phyloP scores from a whole-genome alignment of 1,140 invertebrate species.

The Mizuhopecten yessoensis region DNA sequence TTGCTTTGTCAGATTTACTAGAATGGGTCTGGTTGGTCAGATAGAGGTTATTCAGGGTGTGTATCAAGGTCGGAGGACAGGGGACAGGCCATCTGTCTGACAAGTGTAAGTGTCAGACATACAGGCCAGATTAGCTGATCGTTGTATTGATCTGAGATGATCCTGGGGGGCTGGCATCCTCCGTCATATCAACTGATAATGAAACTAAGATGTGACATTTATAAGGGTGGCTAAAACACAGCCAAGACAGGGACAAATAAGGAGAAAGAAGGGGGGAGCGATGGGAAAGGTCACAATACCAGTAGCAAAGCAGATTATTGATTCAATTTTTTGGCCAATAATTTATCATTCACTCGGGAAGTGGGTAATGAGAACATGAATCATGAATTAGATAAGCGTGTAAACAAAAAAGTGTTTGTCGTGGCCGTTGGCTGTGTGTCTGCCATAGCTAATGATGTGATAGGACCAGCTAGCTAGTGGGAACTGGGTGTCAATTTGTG shows the following conservation, averaged over 20 bases:
- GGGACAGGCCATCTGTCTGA: not conserved
- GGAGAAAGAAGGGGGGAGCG: not conserved
- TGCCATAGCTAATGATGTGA: not conserved
- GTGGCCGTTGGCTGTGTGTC: not conserved
- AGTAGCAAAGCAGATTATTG: not conserved
- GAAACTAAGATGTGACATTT: not conserved
- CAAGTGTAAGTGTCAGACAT: slow-evolving; percentile 17
- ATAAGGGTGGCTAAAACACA: not conserved
- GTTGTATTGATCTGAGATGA: not conserved
- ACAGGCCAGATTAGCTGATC: not conserved
- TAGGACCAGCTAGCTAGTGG: not conserved
- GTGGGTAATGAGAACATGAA: slow-evolving; percentile 26
- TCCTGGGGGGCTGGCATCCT: not conserved
- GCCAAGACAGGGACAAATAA: not conserved
- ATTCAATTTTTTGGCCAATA: not conserved
- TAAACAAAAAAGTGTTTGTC: slow-evolving; percentile 35
- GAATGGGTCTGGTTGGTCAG: too few species aligned
- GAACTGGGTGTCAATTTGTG: not conserved
- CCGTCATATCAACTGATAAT: not conserved
- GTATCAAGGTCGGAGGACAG: too few species aligned
- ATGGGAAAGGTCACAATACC: not conserved
- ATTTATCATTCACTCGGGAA: slow-evolving; percentile 1
- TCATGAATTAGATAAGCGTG: slow-evolving; percentile 38
- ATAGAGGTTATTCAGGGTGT: too few species aligned
- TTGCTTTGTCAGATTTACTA: too few species aligned